Evolutionary conservation across 2,797 vertebrate genomes (phyloP), one percentile per base, ranked within the genome.

Genomic region (Sparus aurata): DNA sequence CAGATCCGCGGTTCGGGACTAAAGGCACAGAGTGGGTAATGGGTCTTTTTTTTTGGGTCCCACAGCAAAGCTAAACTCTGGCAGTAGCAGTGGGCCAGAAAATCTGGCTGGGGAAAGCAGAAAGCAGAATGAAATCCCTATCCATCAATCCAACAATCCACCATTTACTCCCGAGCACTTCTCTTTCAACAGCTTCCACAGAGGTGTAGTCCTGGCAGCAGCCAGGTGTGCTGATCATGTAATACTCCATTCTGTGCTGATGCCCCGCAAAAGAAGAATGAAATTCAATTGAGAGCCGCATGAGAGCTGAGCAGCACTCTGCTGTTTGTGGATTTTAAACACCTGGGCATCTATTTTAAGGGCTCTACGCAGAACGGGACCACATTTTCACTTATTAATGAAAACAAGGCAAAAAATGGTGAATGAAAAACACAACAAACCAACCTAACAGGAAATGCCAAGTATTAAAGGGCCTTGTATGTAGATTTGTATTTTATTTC

Each of bases 71-170:
- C 60, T 69, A 60, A 83, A 75, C 58, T 73, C 30, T 84, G 69
- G 68, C 73, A 84, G 67, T 15, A 71, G 58, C 79, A 73, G 75
- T 72, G 68, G 68, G 77, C 63, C 63, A 72, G 67, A 75, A 87
- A 87, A 73, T 82, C 71, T 79, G 77, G 27, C 73, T 20, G 38
- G 52, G 47, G 49, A 85, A 71, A 83, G 55, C 69, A 52, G 73
- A 82, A 76, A 43, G 20, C 57, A 73, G 34, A 38, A 38, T 38
- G 34, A 38, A 38, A 78, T 88, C 50, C 30, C 63, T 70, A 77
- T 84, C 89, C 68, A 87, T 86, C 69, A 81, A 38, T 34, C 30
- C 27, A 47, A 58, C 59, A 77, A 81, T 79, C 73, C 64, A 41
- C 34, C 70, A 63, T 88, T 83, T 76, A 75, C 71, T 66, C 80